Percentiles rank a stretch among this genome's conserved stretches.
Conservation (phyloP, 53 echinoderm and acorn worm genomes). For the Paelopatides confundens region DNA sequence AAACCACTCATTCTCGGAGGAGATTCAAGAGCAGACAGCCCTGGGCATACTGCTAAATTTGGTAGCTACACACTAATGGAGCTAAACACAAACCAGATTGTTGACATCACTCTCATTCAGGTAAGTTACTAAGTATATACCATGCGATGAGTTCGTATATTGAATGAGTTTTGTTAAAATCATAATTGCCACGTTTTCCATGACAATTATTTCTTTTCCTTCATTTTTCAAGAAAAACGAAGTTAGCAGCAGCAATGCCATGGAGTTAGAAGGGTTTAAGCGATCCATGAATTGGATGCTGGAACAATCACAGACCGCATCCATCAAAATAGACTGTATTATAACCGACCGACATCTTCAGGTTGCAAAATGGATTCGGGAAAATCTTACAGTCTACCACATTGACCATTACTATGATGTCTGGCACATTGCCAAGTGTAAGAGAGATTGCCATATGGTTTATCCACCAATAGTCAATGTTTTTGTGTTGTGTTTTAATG, state of each 20-base stretch:
- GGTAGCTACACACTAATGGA: slow-evolving; percentile 62
- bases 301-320: background rate
- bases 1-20: slow-evolving; percentile 59
- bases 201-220: background rate
- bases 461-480: no score
- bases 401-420: slow-evolving; percentile 66
- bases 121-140: background rate
- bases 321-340: slow-evolving; percentile 23
- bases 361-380: slow-evolving; percentile 65
- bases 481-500: no score
- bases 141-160: no score
- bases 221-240: slow-evolving; percentile 68
- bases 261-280: slow-evolving; percentile 72
- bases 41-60: slow-evolving; percentile 73
- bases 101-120: slow-evolving; percentile 67
- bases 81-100: slow-evolving; percentile 65
- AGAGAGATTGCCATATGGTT: no score
- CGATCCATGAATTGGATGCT: slow-evolving; percentile 37
- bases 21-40: slow-evolving; percentile 61
- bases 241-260: slow-evolving; percentile 57
- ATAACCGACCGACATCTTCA: slow-evolving; percentile 61
- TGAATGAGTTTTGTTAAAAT: background rate
- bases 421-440: slow-evolving; percentile 79
- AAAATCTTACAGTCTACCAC: slow-evolving; percentile 32
- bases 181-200: no score